phyloP scores from a whole-genome alignment of 2,113 vertebrate species.

The Urocitellus parryii region DNA sequence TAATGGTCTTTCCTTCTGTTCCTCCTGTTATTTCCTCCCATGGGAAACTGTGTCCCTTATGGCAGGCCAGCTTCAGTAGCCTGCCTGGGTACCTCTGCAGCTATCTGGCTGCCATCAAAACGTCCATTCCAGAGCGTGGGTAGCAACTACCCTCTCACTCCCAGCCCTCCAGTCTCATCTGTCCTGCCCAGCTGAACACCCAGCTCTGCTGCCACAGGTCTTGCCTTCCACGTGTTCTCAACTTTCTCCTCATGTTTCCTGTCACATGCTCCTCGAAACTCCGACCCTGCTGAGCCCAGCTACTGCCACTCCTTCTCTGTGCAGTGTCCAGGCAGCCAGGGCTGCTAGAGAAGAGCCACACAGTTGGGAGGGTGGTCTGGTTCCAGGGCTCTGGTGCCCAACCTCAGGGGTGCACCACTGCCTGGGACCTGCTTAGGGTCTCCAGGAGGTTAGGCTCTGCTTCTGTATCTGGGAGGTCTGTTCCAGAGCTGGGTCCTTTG shows the following conservation, averaged over 20 bases:
- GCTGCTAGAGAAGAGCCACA: neutral
- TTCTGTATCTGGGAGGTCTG: neutral
- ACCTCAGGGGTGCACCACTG: neutral
- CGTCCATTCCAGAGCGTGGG: neutral
- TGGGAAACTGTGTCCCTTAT: neutral
- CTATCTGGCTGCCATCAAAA: neutral
- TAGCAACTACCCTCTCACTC: no score
- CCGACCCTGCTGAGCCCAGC: neutral
- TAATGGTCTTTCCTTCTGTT: neutral
- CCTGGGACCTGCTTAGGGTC: neutral
- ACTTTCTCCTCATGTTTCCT: neutral
- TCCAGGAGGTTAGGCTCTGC: neutral
- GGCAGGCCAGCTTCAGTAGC: neutral
- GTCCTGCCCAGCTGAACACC: no score
- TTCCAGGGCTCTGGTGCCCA: rapidly evolving
- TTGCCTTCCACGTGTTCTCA: neutral
- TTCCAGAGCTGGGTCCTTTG: neutral
- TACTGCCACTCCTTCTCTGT: neutral
- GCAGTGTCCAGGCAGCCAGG: neutral
- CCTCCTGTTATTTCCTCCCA: neutral
- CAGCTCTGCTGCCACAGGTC: neutral
- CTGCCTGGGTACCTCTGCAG: neutral
- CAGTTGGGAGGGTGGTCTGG: neutral
- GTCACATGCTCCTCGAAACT: neutral
- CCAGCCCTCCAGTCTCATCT: neutral